Evolutionary conservation across 2,113 vertebrate genomes (phyloP).

Genomic region (Cepphus grylle): DNA sequence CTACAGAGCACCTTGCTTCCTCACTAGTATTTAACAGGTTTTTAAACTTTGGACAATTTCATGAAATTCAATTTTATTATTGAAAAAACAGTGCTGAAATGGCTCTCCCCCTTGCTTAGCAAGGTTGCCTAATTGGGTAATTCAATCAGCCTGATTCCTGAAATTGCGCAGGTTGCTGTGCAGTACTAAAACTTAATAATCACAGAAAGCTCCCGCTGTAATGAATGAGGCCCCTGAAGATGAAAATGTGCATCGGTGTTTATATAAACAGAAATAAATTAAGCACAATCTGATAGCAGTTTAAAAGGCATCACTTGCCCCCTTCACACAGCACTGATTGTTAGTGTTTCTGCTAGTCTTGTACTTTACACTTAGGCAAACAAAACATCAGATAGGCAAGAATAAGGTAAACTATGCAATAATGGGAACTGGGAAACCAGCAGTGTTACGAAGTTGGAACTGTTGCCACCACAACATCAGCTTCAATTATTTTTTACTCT

Average conservation of each 20-base stretch:
- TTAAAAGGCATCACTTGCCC: neutral
- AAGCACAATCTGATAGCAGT: neutral
- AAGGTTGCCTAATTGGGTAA: conserved; percentile 24
- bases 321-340: neutral
- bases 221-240: neutral
- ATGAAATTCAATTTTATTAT: neutral
- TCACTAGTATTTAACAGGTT: neutral
- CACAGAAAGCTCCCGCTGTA: neutral
- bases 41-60: neutral
- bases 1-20: neutral
- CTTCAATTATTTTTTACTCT: neutral
- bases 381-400: neutral
- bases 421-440: neutral
- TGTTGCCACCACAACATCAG: neutral
- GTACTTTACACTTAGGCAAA: neutral
- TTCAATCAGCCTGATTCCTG: conserved; percentile 7
- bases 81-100: neutral
- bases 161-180: conserved; percentile 12
- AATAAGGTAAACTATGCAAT: neutral
- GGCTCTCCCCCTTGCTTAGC: neutral
- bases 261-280: neutral
- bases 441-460: neutral
- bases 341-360: neutral
- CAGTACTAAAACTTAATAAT: neutral
- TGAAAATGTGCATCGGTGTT: neutral